Conservation (phyloP, 2,113 vertebrate species). For the Hepsetus odoe region DNA sequence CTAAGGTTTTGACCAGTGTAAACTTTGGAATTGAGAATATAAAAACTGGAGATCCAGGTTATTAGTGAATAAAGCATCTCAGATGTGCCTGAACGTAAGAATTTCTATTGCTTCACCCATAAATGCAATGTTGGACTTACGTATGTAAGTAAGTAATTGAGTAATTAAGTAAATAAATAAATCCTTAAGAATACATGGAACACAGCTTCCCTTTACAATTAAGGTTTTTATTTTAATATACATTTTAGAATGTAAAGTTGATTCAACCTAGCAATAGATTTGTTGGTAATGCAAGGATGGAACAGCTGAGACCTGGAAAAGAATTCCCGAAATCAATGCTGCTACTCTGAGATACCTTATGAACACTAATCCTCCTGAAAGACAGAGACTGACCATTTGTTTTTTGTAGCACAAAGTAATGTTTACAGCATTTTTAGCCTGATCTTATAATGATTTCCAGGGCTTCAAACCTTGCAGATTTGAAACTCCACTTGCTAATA, state of each 20-base stretch:
- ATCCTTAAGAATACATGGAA: too few relatives aligned
- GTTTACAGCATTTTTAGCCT: slow-evolving; percentile 55
- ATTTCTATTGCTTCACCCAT: neutral
- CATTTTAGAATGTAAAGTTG: too few relatives aligned
- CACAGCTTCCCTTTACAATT: too few relatives aligned
- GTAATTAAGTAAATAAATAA: too few relatives aligned
- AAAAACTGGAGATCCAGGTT: slow-evolving; percentile 18
- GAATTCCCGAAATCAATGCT: slow-evolving; percentile 3
- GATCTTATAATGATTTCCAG: slow-evolving; percentile 46
- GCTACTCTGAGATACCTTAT: slow-evolving; percentile 6
- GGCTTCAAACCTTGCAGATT: slow-evolving; percentile 32
- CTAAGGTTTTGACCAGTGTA: neutral
- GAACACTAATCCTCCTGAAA: slow-evolving; percentile 36
- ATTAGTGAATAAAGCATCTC: neutral
- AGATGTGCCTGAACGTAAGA: neutral
- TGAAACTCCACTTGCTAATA: slow-evolving; percentile 37
- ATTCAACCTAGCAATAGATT: too few relatives aligned
- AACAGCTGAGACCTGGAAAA: slow-evolving; percentile 3
- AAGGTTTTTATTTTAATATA: too few relatives aligned
- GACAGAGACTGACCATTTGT: slow-evolving; percentile 61
- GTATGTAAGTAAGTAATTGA: too few relatives aligned
- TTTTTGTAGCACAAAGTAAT: slow-evolving; percentile 72
- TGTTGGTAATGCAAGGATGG: neutral
- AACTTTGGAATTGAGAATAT: slow-evolving; percentile 24
- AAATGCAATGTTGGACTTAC: too few relatives aligned